These are phyloP conservation scores for Mionectes macconnelli DNA, from an alignment of 2,113 vertebrate species.

Conservation along the genomic window DNA sequence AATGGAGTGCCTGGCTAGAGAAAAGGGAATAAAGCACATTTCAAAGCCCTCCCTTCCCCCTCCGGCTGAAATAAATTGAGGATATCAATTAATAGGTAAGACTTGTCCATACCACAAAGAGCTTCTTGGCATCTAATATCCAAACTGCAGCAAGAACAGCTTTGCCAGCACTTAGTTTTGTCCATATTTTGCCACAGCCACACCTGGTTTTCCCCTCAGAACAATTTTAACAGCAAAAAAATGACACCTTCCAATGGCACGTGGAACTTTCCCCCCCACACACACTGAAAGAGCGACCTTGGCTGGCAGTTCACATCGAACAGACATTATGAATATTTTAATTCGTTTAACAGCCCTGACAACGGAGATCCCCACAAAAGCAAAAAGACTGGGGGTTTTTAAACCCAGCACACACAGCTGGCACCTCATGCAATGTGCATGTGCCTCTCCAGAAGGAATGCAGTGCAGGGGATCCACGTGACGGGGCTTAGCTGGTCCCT, in stretches of 20 bases:
- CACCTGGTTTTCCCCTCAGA: not conserved
- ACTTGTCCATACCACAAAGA: not conserved
- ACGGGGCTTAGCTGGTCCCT: not conserved
- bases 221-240: not conserved
- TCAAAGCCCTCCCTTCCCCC: not conserved
- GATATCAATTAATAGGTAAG: rapidly evolving
- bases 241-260: rapidly evolving
- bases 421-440: rapidly evolving
- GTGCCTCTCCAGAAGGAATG: not conserved
- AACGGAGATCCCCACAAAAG: not conserved
- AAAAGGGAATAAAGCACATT: not conserved
- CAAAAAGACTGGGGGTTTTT: not conserved
- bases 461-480: not conserved
- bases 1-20: rapidly evolving
- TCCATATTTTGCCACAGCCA: not conserved
- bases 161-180: not conserved
- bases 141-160: not conserved
- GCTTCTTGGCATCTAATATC: not conserved
- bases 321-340: not conserved
- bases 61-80: not conserved
- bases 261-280: not conserved
- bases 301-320: not conserved
- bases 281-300: too few relatives aligned
- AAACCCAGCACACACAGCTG: not conserved
- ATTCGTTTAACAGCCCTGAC: not conserved